Evolutionary conservation across 2,113 vertebrate genomes (phyloP).

Genomic region (Natator depressus): DNA sequence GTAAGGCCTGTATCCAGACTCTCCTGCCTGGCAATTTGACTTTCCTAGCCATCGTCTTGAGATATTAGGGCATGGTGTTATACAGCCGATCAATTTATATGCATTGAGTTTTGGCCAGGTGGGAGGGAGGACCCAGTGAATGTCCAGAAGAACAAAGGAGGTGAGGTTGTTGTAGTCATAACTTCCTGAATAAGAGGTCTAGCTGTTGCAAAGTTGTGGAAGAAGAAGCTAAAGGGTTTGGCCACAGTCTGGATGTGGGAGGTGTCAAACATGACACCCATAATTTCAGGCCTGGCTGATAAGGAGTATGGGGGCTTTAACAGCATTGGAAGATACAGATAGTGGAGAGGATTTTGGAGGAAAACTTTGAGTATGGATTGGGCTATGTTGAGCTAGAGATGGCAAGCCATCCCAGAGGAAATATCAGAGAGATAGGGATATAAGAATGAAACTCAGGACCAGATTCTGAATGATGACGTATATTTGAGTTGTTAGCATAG

Average conservation of each 20-base stretch:
- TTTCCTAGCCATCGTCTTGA: background rate
- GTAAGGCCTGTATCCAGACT: rapidly evolving
- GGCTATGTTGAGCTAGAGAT: background rate
- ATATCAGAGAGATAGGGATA: background rate
- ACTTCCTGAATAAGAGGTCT: background rate
- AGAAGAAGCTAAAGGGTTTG: background rate
- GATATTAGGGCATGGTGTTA: background rate
- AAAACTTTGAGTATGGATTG: background rate
- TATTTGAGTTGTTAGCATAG: background rate
- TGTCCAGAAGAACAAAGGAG: background rate
- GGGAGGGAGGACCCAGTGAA: background rate
- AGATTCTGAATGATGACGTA: background rate
- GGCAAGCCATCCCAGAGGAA: background rate
- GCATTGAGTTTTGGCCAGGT: background rate
- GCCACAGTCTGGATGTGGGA: background rate
- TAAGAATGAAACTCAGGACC: background rate
- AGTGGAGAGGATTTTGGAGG: rapidly evolving
- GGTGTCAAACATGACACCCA: background rate
- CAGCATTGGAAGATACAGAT: background rate
- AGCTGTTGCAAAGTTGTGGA: background rate
- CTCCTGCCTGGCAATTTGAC: background rate
- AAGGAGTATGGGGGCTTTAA: background rate
- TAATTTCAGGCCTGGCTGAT: background rate
- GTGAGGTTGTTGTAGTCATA: background rate
- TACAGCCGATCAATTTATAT: background rate